A percentile compares a stretch with the other conserved stretches of the same genome.
Evolutionary conservation across 2,113 vertebrate genomes (phyloP).

Genomic region (Suncus etruscus): DNA sequence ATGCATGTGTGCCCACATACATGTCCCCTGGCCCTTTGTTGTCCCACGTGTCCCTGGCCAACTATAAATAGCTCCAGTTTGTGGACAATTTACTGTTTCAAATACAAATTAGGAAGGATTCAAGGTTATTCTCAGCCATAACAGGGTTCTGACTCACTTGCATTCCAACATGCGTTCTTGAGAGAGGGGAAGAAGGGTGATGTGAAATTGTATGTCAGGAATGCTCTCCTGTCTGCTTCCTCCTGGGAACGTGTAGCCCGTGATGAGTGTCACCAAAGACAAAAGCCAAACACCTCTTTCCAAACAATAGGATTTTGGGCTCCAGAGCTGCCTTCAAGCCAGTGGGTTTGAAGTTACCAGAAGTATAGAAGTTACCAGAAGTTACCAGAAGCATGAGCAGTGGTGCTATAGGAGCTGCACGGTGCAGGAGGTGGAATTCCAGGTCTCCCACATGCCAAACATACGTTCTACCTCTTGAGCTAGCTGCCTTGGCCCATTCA

Average conservation of each 20-base stretch:
- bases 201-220: rapidly evolving
- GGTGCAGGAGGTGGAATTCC: too few relatives aligned
- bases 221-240: neutral
- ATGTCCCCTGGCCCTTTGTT: neutral
- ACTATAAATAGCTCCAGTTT: constrained; percentile 63
- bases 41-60: neutral
- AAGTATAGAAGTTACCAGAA: too few relatives aligned
- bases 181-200: neutral
- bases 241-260: neutral
- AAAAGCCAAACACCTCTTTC: constrained; percentile 15
- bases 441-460: too few relatives aligned
- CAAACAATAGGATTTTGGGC: neutral
- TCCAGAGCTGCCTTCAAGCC: neutral
- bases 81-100: constrained; percentile 66
- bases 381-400: too few relatives aligned
- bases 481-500: too few relatives aligned
- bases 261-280: rapidly evolving
- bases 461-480: too few relatives aligned
- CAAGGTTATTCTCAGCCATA: constrained; percentile 38
- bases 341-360: too few relatives aligned
- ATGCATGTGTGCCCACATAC: too few relatives aligned
- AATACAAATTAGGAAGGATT: constrained; percentile 54
- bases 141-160: constrained; percentile 26
- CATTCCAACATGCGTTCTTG: neutral
- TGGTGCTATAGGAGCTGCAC: too few relatives aligned